Conservation (phyloP, 2,888 invertebrate species). For the Willowsia nigromaculata region DNA sequence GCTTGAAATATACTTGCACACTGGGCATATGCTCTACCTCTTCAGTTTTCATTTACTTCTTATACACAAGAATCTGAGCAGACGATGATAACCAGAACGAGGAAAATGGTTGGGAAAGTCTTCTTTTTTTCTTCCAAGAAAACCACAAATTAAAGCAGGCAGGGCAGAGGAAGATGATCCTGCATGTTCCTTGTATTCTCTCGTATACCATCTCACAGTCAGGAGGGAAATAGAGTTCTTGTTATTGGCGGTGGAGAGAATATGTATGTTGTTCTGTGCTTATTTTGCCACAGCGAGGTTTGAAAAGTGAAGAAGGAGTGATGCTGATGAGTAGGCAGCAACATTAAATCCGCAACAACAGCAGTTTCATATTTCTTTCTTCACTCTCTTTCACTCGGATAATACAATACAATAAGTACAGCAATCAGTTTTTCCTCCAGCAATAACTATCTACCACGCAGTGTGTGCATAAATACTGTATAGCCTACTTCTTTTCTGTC, state of each 20-base stretch:
- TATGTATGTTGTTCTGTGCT: not conserved
- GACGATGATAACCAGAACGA: not conserved
- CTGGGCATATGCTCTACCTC: constrained; percentile 25
- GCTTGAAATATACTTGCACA: not conserved
- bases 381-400: not conserved
- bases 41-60: not conserved
- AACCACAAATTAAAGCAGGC: constrained; percentile 61
- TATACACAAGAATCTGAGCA: not conserved
- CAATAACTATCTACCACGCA: not conserved
- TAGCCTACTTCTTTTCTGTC: not conserved
- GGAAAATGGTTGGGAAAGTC: constrained; percentile 34
- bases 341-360: constrained; percentile 66
- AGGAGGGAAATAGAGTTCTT: not conserved
- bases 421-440: constrained; percentile 42
- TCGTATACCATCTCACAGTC: not conserved
- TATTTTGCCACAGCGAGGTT: not conserved
- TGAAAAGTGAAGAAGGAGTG: constrained; percentile 54
- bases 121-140: constrained; percentile 12
- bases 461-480: constrained; percentile 5
- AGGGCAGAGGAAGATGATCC: constrained; percentile 51
- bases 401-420: constrained; percentile 39
- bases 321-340: constrained; percentile 62
- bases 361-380: constrained; percentile 67
- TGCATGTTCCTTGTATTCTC: constrained; percentile 21
- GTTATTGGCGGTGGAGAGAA: not conserved